These are phyloP conservation scores for Amazona guildingii DNA, from an alignment of 2,113 vertebrate species.

Conservation along the genomic window DNA sequence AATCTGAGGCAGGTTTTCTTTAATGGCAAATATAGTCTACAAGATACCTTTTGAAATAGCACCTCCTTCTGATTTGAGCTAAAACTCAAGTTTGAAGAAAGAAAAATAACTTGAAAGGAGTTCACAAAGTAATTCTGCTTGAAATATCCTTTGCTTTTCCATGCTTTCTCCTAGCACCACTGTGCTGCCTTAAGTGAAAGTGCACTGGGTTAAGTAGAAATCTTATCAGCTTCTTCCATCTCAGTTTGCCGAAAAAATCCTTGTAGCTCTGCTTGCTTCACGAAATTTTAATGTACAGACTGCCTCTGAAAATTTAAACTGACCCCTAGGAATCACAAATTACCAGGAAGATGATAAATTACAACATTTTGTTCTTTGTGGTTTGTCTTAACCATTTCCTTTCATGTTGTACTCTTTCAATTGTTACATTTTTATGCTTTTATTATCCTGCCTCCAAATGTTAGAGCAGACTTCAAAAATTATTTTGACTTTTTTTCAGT, in stretches of 20 bases:
- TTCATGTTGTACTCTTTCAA: neutral
- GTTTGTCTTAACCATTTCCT: neutral
- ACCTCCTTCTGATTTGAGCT: neutral
- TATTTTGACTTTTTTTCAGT: neutral
- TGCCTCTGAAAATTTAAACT: neutral
- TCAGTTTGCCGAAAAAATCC: neutral
- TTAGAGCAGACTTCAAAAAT: neutral
- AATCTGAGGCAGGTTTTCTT: neutral
- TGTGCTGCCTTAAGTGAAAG: neutral
- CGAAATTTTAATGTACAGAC: neutral
- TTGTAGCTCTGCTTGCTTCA: neutral
- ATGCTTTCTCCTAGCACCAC: neutral
- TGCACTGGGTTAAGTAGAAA: accelerated
- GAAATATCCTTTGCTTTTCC: neutral
- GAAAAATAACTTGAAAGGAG: neutral
- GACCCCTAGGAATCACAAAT: neutral
- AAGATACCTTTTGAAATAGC: neutral
- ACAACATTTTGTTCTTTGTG: neutral
- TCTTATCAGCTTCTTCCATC: neutral
- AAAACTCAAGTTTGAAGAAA: neutral
- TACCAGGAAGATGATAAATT: neutral
- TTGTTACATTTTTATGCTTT: neutral
- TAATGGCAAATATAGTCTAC: neutral
- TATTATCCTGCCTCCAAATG: neutral
- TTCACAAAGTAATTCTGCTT: neutral